Base-by-base conservation (phyloP, 2,888 invertebrate species). In the Cecidostiba fungosa region DNA sequence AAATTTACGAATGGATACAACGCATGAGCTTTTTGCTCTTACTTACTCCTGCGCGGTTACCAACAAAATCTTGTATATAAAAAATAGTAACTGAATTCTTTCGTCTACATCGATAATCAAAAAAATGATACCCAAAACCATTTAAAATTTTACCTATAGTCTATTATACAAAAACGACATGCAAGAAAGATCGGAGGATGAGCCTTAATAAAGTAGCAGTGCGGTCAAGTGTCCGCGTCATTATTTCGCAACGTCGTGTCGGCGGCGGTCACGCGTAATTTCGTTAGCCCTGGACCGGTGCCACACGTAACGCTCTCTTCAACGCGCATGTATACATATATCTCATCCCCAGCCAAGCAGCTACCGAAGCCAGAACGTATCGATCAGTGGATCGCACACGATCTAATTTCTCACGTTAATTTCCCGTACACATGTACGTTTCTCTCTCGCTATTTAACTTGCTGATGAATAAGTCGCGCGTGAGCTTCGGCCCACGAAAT, bases 381-480 rank as follows among this genome's bases (percentile, higher is more conserved):
- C 84, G 84, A 84, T 84, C 26, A 23, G 47, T 50, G 14, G 78
- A 78, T 78, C 73, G 54, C 39, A 39, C 39, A 43, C 69, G 76
- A 85, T 85, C 80, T 84, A 86, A 77, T 86, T 81, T 81, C 81
- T 84, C 84, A 80, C 62, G 83, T 77, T 86, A 84, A 86, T 86
- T 84, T 66, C 32, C 77, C 79, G 62, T 19, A 72, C 47, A 72
- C 47, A 72, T 26, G 72, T 59, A 19, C 26, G 59, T 54, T 3
- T 16, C 50, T 23, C 62, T 36, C 66, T 19, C 72, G 85, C 79
- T 82, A 78, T 84, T 84, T 84, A 79, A 84, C 76, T 84, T 84
- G 79, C 69, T 80, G 74, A 79, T 84, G 79, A 84, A 77, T 83
- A 83, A 83, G 72, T 84, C 70, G 62, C 23, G 81, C 10, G 26